A percentile compares a stretch with the other conserved stretches of the same genome.
Evolutionary conservation across 2,113 vertebrate genomes (phyloP).

Genomic region (Lutjanus erythropterus): DNA sequence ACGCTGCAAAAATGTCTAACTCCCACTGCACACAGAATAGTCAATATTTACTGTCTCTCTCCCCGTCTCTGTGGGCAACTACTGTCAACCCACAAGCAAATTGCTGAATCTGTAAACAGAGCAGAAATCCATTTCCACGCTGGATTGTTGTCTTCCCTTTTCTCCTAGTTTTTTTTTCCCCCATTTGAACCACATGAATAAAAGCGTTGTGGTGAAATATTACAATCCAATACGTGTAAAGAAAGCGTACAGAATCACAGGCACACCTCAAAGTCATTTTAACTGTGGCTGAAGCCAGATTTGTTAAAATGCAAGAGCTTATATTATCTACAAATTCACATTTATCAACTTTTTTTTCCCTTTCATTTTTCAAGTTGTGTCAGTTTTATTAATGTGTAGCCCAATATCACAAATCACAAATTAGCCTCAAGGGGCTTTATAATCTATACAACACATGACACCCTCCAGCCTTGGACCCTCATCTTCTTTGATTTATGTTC

Average conservation of each 20-base stretch:
- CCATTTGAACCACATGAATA: neutral
- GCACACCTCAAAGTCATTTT: conserved; percentile 17
- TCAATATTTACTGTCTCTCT: neutral
- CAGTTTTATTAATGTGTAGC: neutral
- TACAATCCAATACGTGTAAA: neutral
- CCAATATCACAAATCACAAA: neutral
- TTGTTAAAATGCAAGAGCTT: conserved; percentile 43
- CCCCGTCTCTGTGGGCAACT: neutral
- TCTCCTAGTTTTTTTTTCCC: neutral
- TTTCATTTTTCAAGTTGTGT: neutral
- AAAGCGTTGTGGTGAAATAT: conserved; percentile 22
- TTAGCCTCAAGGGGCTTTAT: neutral
- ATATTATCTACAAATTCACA: conserved; percentile 63
- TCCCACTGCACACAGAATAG: conserved; percentile 11
- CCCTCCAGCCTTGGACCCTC: neutral
- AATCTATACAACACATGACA: neutral
- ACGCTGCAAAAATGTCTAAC: conserved; percentile 1
- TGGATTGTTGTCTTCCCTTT: neutral
- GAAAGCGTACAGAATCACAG: conserved; percentile 30
- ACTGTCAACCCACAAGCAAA: neutral
- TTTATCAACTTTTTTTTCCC: neutral
- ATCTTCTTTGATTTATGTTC: neutral
- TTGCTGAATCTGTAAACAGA: conserved; percentile 11
- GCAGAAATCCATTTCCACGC: neutral
- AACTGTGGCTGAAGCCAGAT: conserved; percentile 12